Evolutionary conservation across 2,888 invertebrate genomes (phyloP).

Genomic region (Caenorhabditis auriculariae): DNA sequence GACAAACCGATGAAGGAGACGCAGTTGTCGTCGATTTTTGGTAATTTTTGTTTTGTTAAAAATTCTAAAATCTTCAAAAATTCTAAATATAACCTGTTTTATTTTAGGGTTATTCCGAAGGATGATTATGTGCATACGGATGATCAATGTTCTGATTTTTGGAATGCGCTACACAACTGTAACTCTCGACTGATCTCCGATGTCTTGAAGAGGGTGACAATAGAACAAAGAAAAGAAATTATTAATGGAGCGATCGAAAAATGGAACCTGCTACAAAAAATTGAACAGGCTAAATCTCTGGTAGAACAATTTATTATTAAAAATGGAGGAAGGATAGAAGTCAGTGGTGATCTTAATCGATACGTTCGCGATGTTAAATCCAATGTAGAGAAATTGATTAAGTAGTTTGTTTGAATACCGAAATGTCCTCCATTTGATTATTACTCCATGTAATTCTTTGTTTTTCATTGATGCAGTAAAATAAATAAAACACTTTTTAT

Average conservation of each 20-base stretch:
- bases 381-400: conserved; percentile 7
- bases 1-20: conserved; percentile 6
- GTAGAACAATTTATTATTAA: conserved; percentile 8
- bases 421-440: conserved; percentile 5
- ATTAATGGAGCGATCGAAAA: conserved; percentile 6
- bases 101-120: conserved; percentile 6
- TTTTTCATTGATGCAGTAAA: conserved; percentile 1
- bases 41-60: conserved; percentile 13
- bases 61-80: too few relatives aligned
- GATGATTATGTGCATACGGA: conserved; percentile 3
- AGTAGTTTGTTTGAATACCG: conserved; percentile 3
- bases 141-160: conserved; percentile 4
- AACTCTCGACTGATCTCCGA: conserved; percentile 10
- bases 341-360: conserved; percentile 10
- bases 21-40: conserved; percentile 6
- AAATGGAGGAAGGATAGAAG: conserved; percentile 8
- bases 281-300: conserved; percentile 6
- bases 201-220: conserved; percentile 10
- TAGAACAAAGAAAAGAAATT: conserved; percentile 8
- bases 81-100: conserved; percentile 5
- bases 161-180: conserved; percentile 7
- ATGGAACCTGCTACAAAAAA: conserved; percentile 6
- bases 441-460: conserved; percentile 1
- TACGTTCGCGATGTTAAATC: conserved; percentile 11
- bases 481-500: too few relatives aligned